phyloP scores from a whole-genome alignment of 2,113 vertebrate genomes.

The Anguilla japonica region DNA sequence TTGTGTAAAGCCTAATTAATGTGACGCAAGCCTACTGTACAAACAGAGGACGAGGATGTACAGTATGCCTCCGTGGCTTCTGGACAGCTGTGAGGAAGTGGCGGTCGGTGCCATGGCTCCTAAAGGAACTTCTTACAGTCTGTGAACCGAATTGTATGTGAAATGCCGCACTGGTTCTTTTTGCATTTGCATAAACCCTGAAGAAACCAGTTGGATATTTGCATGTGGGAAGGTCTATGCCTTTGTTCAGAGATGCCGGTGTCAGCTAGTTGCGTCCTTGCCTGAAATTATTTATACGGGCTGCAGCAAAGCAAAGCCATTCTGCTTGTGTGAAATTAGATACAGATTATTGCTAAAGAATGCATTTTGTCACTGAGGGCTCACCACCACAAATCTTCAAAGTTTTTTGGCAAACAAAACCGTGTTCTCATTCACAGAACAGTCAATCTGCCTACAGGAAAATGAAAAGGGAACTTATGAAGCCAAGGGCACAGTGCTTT shows the following conservation, averaged over 20 bases:
- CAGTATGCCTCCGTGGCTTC: not conserved
- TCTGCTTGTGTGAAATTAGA: not conserved
- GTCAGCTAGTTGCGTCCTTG: not conserved
- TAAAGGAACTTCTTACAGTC: not conserved
- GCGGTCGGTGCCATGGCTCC: not conserved
- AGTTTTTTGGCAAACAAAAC: not conserved
- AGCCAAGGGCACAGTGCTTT: not conserved
- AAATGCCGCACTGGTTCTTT: not conserved
- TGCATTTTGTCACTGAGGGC: not conserved
- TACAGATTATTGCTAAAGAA: not conserved
- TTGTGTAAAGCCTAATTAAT: slow-evolving; percentile 44
- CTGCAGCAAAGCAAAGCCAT: not conserved
- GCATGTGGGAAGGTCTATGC: not conserved
- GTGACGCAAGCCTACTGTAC: not conserved
- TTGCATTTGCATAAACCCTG: not conserved
- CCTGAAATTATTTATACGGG: slow-evolving; percentile 1
- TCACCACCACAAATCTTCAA: not conserved
- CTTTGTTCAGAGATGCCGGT: not conserved
- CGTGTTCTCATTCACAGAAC: not conserved
- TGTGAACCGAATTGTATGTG: not conserved
- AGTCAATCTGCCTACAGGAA: not conserved
- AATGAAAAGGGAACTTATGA: not conserved
- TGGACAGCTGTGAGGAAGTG: not conserved
- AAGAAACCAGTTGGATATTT: not conserved
- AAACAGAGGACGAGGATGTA: not conserved